phyloP scores from a whole-genome alignment of 2,797 vertebrate genomes.

The Chaenodraco wilsoni region DNA sequence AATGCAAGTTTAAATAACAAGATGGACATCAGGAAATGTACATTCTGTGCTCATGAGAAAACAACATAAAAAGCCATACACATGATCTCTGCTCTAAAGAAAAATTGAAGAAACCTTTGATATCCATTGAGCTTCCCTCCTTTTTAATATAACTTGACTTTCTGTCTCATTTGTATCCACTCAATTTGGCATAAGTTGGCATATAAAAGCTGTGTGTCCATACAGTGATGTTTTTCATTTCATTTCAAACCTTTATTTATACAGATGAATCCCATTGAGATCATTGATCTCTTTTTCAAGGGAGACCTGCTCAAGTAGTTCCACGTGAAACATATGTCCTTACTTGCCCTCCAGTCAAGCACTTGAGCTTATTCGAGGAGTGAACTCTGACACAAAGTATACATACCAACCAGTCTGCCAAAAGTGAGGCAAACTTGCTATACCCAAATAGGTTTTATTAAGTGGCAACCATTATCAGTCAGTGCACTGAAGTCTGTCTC shows the following conservation, averaged over 20 bases:
- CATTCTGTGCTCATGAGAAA: constrained; percentile 1
- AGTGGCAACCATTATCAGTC: constrained; percentile 10
- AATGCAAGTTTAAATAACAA: neutral
- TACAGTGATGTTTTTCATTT: constrained; percentile 6
- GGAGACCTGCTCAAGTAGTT: no score
- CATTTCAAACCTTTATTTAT: no score
- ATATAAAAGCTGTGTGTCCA: constrained; percentile 9
- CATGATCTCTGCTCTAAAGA: neutral
- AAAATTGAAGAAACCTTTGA: neutral
- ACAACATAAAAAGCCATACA: neutral
- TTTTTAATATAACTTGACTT: neutral
- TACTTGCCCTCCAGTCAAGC: constrained; percentile 36
- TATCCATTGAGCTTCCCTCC: neutral
- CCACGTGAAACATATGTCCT: neutral
- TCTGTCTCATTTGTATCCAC: constrained; percentile 24
- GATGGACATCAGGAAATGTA: neutral
- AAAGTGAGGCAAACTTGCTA: neutral
- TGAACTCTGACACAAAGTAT: constrained; percentile 13
- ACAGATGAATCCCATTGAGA: no score
- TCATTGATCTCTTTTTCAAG: no score
- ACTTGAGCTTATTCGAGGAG: constrained; percentile 18
- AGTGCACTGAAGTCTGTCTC: constrained; percentile 19
- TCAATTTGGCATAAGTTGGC: neutral
- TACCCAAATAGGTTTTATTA: neutral
- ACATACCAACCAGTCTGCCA: constrained; percentile 6